A percentile compares a stretch with the other conserved stretches of the same genome.
phyloP scores from a whole-genome alignment of 2,797 vertebrate genomes.

The Gobionotothen gibberifrons region DNA sequence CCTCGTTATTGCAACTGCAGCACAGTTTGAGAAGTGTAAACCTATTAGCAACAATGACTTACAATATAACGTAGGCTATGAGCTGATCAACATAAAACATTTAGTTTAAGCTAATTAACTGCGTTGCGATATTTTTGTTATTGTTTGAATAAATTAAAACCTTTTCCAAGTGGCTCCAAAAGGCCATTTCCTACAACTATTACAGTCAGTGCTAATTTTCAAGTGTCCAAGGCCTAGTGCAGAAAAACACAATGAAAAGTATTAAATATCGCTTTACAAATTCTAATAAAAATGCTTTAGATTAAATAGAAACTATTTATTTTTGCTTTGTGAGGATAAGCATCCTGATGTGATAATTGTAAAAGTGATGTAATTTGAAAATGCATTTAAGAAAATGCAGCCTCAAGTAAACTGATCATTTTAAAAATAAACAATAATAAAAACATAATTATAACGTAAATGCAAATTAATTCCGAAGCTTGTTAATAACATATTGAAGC shows the following conservation, averaged over 20 bases:
- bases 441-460: too few species aligned
- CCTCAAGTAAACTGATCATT: background rate
- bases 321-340: background rate
- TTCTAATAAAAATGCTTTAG: background rate
- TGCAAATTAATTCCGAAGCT: background rate
- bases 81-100: slow-evolving; percentile 54
- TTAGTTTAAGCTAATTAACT: slow-evolving; percentile 58
- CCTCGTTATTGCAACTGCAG: slow-evolving; percentile 75
- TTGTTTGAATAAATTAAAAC: slow-evolving; percentile 37
- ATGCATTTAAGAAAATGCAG: background rate
- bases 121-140: slow-evolving; percentile 52
- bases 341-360: background rate
- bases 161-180: slow-evolving; percentile 18
- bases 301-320: background rate
- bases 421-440: background rate
- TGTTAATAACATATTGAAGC: background rate
- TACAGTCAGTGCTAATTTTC: slow-evolving; percentile 13
- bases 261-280: slow-evolving; percentile 24
- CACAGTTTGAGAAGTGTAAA: slow-evolving; percentile 71
- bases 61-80: slow-evolving; percentile 37
- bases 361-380: background rate
- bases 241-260: slow-evolving; percentile 5
- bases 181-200: slow-evolving; percentile 6
- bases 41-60: slow-evolving; percentile 66
- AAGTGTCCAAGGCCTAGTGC: slow-evolving; percentile 35